phyloP scores from a whole-genome alignment of 2,113 vertebrate species.

The Parus major region DNA sequence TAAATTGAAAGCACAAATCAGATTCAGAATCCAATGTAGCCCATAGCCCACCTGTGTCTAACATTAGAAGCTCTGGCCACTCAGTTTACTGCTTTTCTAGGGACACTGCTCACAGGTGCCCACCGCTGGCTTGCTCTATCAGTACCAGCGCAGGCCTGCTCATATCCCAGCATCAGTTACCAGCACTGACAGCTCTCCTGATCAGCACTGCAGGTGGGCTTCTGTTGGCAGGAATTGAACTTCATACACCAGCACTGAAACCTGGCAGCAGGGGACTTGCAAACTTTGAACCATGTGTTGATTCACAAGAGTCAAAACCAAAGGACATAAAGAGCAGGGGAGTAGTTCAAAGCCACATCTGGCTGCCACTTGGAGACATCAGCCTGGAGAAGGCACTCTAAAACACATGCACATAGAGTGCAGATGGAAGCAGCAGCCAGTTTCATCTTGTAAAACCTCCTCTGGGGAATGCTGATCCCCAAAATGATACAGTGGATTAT shows the following conservation, averaged over 20 bases:
- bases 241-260: background rate
- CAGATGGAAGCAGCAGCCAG: background rate
- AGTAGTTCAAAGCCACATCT: slow-evolving; percentile 4
- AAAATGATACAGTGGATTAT: background rate
- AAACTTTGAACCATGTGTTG: background rate
- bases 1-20: slow-evolving; percentile 30
- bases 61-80: background rate
- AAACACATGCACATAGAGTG: background rate
- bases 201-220: background rate
- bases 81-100: background rate
- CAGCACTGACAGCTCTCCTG: background rate
- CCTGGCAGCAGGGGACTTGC: rapidly evolving
- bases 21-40: background rate
- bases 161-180: background rate
- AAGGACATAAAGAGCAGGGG: background rate
- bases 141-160: background rate
- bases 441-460: background rate
- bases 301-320: background rate
- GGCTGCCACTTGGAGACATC: background rate
- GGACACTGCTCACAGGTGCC: background rate
- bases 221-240: background rate
- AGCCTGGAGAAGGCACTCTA: background rate
- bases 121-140: background rate
- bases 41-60: background rate
- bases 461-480: background rate